Evolutionary conservation across 1,140 invertebrate genomes (phyloP), one percentile per base, ranked within the genome.

Genomic region (Reticulitermes speratus): DNA sequence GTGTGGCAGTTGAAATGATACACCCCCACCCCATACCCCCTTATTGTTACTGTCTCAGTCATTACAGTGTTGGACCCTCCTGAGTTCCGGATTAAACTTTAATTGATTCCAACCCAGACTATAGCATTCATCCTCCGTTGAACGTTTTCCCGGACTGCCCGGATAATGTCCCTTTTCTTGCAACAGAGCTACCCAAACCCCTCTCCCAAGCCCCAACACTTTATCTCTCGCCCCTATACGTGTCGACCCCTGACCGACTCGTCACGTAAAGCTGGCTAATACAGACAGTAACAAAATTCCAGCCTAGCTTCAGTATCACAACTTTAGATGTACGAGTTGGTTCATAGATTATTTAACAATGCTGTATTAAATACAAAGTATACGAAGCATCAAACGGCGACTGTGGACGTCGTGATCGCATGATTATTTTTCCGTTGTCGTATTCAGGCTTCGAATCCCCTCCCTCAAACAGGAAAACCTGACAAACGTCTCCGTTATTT

Each of bases 51-150:
- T 75, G 65, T 75, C 65, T 75, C 65, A n/a, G 25, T 75, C 44
- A 52, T 48, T 52, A 84, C 55, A 83, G 9, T 44, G 83, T 84
- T 52, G 83, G 82, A 55, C 83, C 30, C 85, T 85, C 85, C 38
- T n/a, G 32, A 85, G 85, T 85, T 85, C 85, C 85, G 85, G 85
- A 85, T 85, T 85, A 75, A 85, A 85, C 1, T 85, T 85, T 85
- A 85, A 85, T 85, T 85, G 85, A 85, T 85, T 85, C 75, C 38
- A 65, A 23, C 83, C 44, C 65, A 75, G 65, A 11, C 6, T 75
- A 75, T 75, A 9, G 65, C 65, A 75, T 75, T 75, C 65, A 75
- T 75, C 25, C 65, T 75, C 25, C 25, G 25, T 14, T 75, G 65
- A 75, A 75, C 65, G 65, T 75, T 75, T 9, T 30, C 65, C 65